Percentiles rank a stretch among this genome's conserved stretches.
phyloP scores from a whole-genome alignment of 2,888 invertebrate genomes.

The Athripsodes cinereus region DNA sequence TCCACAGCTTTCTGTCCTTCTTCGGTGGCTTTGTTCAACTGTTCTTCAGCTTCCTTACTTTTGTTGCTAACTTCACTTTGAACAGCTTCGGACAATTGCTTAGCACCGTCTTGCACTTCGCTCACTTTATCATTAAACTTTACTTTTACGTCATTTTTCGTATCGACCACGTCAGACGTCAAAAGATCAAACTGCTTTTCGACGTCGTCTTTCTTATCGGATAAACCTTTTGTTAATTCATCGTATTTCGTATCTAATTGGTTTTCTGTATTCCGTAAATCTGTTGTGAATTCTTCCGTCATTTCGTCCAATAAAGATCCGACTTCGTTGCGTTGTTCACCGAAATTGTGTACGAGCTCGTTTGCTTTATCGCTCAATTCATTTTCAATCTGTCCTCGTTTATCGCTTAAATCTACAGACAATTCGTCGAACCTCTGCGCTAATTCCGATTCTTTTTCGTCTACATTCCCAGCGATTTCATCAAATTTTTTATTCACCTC shows the following conservation, averaged over 20 bases:
- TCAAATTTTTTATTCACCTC: conserved; percentile 34
- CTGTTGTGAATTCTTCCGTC: conserved; percentile 22
- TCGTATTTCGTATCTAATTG: conserved; percentile 21
- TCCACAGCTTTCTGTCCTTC: conserved; percentile 30
- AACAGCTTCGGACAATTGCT: background rate
- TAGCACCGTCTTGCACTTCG: conserved; percentile 27
- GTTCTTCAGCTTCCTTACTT: conserved; percentile 22
- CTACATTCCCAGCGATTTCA: conserved; percentile 32
- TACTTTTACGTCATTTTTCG: conserved; percentile 36
- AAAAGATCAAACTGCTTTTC: conserved; percentile 42
- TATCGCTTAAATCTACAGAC: conserved; percentile 33
- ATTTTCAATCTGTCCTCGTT: conserved; percentile 30
- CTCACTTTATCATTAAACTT: conserved; percentile 33
- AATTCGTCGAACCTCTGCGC: conserved; percentile 33
- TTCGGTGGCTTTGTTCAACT: conserved; percentile 9
- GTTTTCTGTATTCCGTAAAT: conserved; percentile 22
- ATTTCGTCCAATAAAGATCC: conserved; percentile 21
- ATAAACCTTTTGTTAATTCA: conserved; percentile 23
- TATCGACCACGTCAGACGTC: conserved; percentile 34
- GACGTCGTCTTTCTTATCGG: conserved; percentile 34
- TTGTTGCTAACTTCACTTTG: conserved; percentile 23
- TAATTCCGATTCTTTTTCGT: conserved; percentile 32
- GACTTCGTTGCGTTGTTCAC: conserved; percentile 28
- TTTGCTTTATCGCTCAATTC: conserved; percentile 28
- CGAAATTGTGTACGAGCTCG: conserved; percentile 32